phyloP scores from a whole-genome alignment of 2,888 invertebrate genomes.

The Ecliptopera silaceata region DNA sequence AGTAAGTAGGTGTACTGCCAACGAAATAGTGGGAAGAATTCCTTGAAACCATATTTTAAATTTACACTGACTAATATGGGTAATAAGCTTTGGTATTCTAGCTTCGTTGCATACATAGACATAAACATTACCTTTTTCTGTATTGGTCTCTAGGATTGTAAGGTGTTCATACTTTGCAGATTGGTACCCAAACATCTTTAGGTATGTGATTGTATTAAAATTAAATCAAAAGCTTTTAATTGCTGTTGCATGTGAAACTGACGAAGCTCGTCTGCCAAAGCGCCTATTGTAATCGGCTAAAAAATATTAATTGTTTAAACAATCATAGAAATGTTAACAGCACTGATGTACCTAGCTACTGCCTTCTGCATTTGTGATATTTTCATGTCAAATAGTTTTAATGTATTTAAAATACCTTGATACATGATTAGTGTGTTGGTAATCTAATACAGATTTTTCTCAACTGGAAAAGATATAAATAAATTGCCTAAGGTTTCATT shows the following conservation, averaged over 20 bases:
- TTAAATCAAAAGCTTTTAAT: no score
- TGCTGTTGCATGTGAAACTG: constrained; percentile 4
- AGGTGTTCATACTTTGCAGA: no score
- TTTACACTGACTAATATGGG: constrained; percentile 4
- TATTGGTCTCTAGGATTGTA: no score
- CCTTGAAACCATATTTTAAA: background rate
- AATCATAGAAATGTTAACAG: constrained; percentile 4
- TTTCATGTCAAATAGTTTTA: constrained; percentile 43
- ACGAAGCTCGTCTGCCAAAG: constrained; percentile 22
- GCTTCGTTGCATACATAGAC: constrained; percentile 6
- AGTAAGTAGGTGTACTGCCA: background rate
- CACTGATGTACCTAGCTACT: constrained; percentile 16
- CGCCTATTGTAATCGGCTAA: constrained; percentile 5
- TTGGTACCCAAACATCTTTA: no score
- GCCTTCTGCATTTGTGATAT: constrained; percentile 59
- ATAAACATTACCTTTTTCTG: no score
- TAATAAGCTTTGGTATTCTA: constrained; percentile 18
- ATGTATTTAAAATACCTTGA: constrained; percentile 43
- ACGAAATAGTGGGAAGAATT: background rate
- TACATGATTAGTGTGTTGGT: constrained; percentile 57
- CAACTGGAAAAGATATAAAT: constrained; percentile 56
- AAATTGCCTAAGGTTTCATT: constrained; percentile 66
- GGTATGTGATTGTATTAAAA: no score
- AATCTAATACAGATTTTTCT: constrained; percentile 54
- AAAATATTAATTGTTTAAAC: background rate